phyloP scores from a whole-genome alignment of 2,888 invertebrate genomes.

The Leptura quadrifasciata region DNA sequence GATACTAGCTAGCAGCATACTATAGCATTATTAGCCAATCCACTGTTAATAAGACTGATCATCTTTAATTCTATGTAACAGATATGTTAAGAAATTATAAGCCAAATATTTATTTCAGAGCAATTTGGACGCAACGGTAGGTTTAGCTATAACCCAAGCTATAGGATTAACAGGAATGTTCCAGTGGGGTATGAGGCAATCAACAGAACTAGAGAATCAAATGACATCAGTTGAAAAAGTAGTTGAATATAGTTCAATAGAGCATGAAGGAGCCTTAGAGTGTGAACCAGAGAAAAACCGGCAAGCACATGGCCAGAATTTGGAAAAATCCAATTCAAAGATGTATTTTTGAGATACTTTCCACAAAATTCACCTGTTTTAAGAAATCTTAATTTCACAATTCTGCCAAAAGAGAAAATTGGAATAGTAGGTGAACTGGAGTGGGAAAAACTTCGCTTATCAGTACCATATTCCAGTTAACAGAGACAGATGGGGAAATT shows the following conservation, averaged over 20 bases:
- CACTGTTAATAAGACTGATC: no score
- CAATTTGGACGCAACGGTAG: constrained; percentile 71
- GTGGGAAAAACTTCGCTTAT: constrained; percentile 86
- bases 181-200: constrained; percentile 89
- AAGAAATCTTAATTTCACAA: constrained; percentile 81
- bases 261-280: constrained; percentile 72
- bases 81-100: no score
- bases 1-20: no score
- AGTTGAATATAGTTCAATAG: constrained; percentile 69
- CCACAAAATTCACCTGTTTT: constrained; percentile 84
- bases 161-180: constrained; percentile 77
- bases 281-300: constrained; percentile 81
- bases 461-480: constrained; percentile 82
- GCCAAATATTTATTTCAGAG: constrained; percentile 61
- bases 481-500: constrained; percentile 77
- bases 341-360: constrained; percentile 79
- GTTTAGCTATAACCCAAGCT: constrained; percentile 72
- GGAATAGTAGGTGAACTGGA: constrained; percentile 90
- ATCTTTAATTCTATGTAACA: no score
- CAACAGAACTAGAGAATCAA: constrained; percentile 78
- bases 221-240: constrained; percentile 95
- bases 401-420: constrained; percentile 83
- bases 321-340: constrained; percentile 82
- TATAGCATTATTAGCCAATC: no score
- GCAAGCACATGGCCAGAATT: constrained; percentile 84